Base-by-base conservation (phyloP, 2,888 invertebrate species). In the Ophion ventricosus region DNA sequence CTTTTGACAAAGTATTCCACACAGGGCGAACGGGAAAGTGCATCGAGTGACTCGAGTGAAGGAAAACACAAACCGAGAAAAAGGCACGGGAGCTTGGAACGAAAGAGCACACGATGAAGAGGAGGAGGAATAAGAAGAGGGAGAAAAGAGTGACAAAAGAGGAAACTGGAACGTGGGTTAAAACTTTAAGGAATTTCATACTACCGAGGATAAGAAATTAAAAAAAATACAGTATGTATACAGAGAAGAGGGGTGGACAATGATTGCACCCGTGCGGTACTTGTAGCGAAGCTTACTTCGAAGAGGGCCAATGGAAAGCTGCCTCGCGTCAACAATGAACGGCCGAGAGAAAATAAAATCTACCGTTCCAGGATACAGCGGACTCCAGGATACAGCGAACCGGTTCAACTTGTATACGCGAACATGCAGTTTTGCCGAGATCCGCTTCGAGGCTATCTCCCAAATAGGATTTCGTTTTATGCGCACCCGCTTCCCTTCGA, bases 171-270 rank as follows among this genome's bases (percentile, higher is more conserved):
- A 67, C 26, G 40, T 43, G 67, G 61, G 57, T 77, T 72, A 56
- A 67, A 82, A 85, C 74, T 80, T 78, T 43, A 56, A 69, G 83
- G 76, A 73, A 86, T 76, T 72, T 59, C 61, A 54, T 82, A 80
- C 69, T 43, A 66, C 49, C 56, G 64, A 61, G 75, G 67, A 80
- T 54, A 74, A 82, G 80, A 86, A 84, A 84, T 84, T 84, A 63
- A 85, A 84, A 84, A 81, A 85, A 77, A 82, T 83, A 66, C 73
- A 72, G 40, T 66, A 49, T 61, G n/a, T n/a, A n/a, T n/a, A n/a
- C n/a, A n/a, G n/a, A 25, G 73, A 57, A 49, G 61, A 40, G 57
- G 73, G 43, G 3, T 10, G 69, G 74, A 73, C 67, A 56, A 75
- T 57, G 67, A 61, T 49, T 26, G 56, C 40, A 56, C 40, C 54